These are phyloP conservation scores for Octopus sinensis DNA, from an alignment of 1,140 invertebrate genomes.

Conservation along the genomic window DNA sequence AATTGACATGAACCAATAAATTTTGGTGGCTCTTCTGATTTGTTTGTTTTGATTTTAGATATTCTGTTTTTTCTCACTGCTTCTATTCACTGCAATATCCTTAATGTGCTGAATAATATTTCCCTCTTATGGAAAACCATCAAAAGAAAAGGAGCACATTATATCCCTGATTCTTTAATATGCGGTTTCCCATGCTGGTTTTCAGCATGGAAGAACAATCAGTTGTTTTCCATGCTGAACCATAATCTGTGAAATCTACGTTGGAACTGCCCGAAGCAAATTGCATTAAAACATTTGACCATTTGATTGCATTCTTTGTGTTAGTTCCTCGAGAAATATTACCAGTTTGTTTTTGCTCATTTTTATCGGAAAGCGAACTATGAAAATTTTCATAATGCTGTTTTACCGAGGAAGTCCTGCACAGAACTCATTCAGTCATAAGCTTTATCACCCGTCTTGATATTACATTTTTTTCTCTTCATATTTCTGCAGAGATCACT, in stretches of 20 bases:
- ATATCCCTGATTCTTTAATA: not conserved
- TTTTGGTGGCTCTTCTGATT: not conserved
- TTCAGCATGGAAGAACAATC: not conserved
- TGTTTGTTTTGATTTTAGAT: not conserved
- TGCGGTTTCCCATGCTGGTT: not conserved
- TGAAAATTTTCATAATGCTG: not conserved
- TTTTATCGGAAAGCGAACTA: not conserved
- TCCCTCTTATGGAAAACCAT: slow-evolving; percentile 1
- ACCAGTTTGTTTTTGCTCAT: not conserved
- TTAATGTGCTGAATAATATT: slow-evolving; percentile 6
- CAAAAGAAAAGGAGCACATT: slow-evolving; percentile 8
- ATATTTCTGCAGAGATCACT: not conserved
- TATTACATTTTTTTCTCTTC: not conserved
- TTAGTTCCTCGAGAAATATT: slow-evolving; percentile 1
- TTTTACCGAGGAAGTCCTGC: not conserved
- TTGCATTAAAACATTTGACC: not conserved
- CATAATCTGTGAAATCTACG: not conserved
- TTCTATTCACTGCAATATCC: not conserved
- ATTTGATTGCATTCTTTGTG: not conserved
- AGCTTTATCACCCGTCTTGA: not conserved
- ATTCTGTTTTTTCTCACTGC: not conserved
- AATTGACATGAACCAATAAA: not conserved
- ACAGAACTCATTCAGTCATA: not conserved
- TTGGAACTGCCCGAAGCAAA: slow-evolving; percentile 7
- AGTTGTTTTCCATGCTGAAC: slow-evolving; percentile 4